Evolutionary conservation across 2,113 vertebrate species (phyloP).

Genomic region (Spheniscus mendiculus): DNA sequence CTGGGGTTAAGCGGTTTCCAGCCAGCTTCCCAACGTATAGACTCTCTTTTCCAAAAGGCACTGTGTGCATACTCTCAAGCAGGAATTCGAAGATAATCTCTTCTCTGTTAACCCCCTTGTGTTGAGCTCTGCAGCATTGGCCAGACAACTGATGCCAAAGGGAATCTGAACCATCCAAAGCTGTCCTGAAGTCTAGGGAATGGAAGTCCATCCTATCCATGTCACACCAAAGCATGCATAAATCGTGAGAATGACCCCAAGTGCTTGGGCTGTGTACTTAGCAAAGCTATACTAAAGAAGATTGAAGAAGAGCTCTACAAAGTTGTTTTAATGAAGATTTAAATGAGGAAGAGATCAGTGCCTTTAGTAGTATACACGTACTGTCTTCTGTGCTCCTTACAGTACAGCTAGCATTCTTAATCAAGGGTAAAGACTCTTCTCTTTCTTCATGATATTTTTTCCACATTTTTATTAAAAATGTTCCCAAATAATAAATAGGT

Average conservation of each 20-base stretch:
- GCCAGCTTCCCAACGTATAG: accelerated
- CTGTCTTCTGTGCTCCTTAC: not conserved
- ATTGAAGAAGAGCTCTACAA: not conserved
- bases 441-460: not conserved
- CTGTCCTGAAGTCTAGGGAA: not conserved
- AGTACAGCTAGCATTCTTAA: not conserved
- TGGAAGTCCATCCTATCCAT: not conserved
- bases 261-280: not conserved
- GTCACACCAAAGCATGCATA: not conserved
- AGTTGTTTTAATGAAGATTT: not conserved
- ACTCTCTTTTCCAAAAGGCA: not conserved
- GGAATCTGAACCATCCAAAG: not conserved
- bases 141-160: not conserved
- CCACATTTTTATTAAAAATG: not conserved
- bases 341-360: not conserved
- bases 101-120: not conserved
- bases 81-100: not conserved
- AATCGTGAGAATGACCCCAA: not conserved
- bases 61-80: not conserved
- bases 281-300: not conserved
- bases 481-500: not conserved
- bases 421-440: not conserved
- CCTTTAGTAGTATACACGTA: not conserved
- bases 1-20: not conserved
- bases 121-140: not conserved